Evolutionary conservation across 2,888 invertebrate species (phyloP).

Genomic region (Leptopterna dolabrata): DNA sequence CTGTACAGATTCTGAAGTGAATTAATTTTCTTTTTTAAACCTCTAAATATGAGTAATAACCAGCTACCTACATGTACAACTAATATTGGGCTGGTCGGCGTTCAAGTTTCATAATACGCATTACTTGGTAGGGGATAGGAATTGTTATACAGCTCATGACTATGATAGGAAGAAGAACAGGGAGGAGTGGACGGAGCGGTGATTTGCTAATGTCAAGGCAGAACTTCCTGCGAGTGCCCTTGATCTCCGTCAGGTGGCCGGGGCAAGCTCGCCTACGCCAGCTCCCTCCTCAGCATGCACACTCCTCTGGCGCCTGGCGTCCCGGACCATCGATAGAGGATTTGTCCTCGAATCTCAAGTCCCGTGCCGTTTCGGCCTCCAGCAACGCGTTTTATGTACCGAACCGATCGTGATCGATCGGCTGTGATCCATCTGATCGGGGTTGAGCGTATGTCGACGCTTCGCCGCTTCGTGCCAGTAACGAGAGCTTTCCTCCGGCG

Average conservation of each 20-base stretch:
- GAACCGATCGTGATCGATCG: slow-evolving; percentile 22
- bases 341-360: slow-evolving; percentile 1
- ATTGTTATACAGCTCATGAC: too few species aligned
- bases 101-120: too few species aligned
- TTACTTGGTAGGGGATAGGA: too few species aligned
- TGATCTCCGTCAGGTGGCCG: slow-evolving; percentile 38
- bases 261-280: slow-evolving; percentile 36
- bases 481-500: slow-evolving; percentile 16
- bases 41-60: too few species aligned
- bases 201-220: slow-evolving; percentile 19
- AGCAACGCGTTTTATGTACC: neutral
- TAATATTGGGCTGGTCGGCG: too few species aligned
- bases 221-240: slow-evolving; percentile 30
- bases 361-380: neutral
- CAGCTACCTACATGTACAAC: too few species aligned
- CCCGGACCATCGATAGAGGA: neutral
- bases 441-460: neutral
- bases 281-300: neutral
- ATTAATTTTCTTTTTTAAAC: too few species aligned
- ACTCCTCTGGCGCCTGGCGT: slow-evolving; percentile 31
- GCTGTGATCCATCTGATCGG: neutral
- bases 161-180: neutral
- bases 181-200: neutral
- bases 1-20: too few species aligned
- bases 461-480: neutral